phyloP scores from a whole-genome alignment of 2,797 vertebrate genomes.

The Rhyacichthys aspro region DNA sequence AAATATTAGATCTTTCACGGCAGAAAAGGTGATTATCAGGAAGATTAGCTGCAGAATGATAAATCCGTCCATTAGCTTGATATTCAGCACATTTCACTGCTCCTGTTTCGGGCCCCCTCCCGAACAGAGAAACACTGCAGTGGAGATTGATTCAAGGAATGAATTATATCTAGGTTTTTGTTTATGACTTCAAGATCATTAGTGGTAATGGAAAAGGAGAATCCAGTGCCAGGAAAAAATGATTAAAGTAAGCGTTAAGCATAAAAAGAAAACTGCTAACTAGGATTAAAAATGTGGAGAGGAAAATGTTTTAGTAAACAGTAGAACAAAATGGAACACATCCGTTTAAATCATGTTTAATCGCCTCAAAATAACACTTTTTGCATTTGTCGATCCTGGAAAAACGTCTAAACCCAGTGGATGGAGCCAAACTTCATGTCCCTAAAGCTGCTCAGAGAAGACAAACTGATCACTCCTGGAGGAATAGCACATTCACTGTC shows the following conservation, averaged over 20 bases:
- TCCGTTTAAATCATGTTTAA: too few relatives aligned
- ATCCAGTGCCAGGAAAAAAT: constrained; percentile 14
- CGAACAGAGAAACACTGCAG: constrained; percentile 1
- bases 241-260: constrained; percentile 9
- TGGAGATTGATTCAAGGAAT: constrained; percentile 36
- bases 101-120: not conserved
- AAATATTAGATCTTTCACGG: not conserved
- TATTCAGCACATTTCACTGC: constrained; percentile 27
- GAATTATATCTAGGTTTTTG: constrained; percentile 15
- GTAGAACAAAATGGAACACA: not conserved
- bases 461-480: too few relatives aligned
- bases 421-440: too few relatives aligned
- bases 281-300: not conserved
- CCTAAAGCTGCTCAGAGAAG: too few relatives aligned
- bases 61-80: constrained; percentile 30
- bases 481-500: too few relatives aligned
- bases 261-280: not conserved
- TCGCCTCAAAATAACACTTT: too few relatives aligned
- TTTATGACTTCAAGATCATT: constrained; percentile 35
- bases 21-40: constrained; percentile 11
- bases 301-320: not conserved
- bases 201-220: constrained; percentile 21
- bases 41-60: constrained; percentile 28
- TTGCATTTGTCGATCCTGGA: too few relatives aligned
- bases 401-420: too few relatives aligned